Evolutionary conservation across 2,888 invertebrate genomes (phyloP), one percentile per base, ranked within the genome.

Genomic region (Parnassius mnemosyne): DNA sequence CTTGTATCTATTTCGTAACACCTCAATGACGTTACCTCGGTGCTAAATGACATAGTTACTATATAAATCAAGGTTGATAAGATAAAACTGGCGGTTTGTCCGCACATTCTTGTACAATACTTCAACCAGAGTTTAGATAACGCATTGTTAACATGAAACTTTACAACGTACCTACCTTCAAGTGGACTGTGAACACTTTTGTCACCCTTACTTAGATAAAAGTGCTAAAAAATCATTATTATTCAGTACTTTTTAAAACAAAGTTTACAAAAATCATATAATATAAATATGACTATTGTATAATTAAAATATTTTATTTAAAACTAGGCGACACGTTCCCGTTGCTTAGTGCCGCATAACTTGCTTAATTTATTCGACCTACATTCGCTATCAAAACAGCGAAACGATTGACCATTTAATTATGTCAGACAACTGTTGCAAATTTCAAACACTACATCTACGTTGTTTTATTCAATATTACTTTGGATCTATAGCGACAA

Each of bases 321-420:
- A 44, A 52, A 56, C 44, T 60, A 60, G 60, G 53, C 57, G 46
- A 61, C 53, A 54, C 58, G 63, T 52, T 66, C 58, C 64, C 57
- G 57, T 62, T 63, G 61, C 59, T 64, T 65, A 54, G 65, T 67
- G 66, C 67, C 79, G 80, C 81, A 83, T 79, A 80, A 76, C 77
- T 71, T 72, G 70, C 68, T 68, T 80, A 81, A 85, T 82, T 72
- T 80, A 80, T 81, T 81, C 79, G 85, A 85, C 87, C 86, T 74
- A 87, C 81, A 80, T 89, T 74, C 71, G 65, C 49, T 68, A 68
- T 71, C 76, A 73, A 81, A 83, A 83, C 76, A 71, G 66, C 67
- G 77, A 85, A 83, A 84, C 81, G 83, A 84, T 80, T 87, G 87
- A 83, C 85, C 85, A 84, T 83, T 81, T 86, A 84, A 87, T 84